Base-by-base conservation (phyloP, 2,888 invertebrate genomes). In the Microchrysa polita region DNA sequence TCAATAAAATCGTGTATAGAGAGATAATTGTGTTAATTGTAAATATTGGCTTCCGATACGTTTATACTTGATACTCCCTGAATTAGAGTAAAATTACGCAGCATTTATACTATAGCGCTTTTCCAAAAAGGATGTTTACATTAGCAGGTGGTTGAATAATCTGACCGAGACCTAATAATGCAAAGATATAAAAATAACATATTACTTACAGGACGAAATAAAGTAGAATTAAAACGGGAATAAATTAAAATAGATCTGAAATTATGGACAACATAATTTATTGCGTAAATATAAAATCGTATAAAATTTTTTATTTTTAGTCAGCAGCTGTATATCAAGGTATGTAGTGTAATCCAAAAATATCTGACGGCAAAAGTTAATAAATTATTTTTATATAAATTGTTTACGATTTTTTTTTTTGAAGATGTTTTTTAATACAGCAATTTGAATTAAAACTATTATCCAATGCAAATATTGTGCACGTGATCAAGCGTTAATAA, bases 21-120 rank as follows among this genome's bases (percentile, higher is more conserved):
- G 40, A 34, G 40, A 61, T 40, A 61, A 61, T 55, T 55, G 18
- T 14, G 34, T 61, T 61, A 61, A 61, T 34, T 61, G n/a, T 34
- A n/a, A n/a, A n/a, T n/a, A 61, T 61, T 34, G 16, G 61, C 18
- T 61, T 61, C 61, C 42, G 61, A 20, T 55, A n/a, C n/a, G 5
- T 12, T 5, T n/a, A 18, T 55, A 20, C 5, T 10, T 20, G n/a
- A n/a, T 55, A 16, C 20, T 22, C 10, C 10, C 18, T 2, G 55
- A 16, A 10, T 48, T 34, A 34, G 16, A n/a, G n/a, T n/a, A n/a
- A n/a, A n/a, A n/a, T n/a, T n/a, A n/a, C n/a, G n/a, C n/a, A n/a
- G 48, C 48, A 12, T 48, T 48, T n/a, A 12, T n/a, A 48, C 48
- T n/a, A n/a, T n/a, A n/a, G 16, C 55, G 18, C 27, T 34, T 7